Conservation (phyloP, 2,113 vertebrate genomes). For the Hemichromis elongatus region DNA sequence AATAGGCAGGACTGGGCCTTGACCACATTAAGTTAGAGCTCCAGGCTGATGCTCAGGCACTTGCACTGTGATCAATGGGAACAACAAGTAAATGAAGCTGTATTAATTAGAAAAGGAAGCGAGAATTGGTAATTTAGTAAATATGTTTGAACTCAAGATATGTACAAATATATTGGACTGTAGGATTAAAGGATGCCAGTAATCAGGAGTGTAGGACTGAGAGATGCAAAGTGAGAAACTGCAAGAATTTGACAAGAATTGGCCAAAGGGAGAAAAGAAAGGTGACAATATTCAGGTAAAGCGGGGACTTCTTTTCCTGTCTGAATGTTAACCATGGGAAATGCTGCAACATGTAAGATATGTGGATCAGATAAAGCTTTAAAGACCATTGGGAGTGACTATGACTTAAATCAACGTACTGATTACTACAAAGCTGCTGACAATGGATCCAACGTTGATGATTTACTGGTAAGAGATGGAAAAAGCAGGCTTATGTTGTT, state of each 20-base stretch:
- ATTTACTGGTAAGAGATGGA: slow-evolving; percentile 56
- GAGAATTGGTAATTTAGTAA: not conserved
- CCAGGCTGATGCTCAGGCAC: not conserved
- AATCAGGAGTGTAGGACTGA: not conserved
- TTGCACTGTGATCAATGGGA: not conserved
- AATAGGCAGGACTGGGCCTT: slow-evolving; percentile 3
- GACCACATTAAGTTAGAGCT: not conserved
- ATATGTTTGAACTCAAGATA: not conserved
- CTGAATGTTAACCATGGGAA: slow-evolving; percentile 78
- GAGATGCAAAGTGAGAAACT: not conserved
- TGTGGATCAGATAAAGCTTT: slow-evolving; percentile 76
- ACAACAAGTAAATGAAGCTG: not conserved
- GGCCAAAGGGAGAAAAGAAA: not conserved
- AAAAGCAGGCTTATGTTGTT: not conserved
- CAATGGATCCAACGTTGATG: slow-evolving; percentile 16
- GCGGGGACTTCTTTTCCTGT: not conserved
- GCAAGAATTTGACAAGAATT: not conserved
- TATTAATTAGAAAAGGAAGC: not conserved
- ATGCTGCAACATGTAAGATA: slow-evolving; percentile 78
- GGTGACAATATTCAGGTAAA: not conserved
- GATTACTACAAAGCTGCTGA: slow-evolving; percentile 74
- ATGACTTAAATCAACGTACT: slow-evolving; percentile 66
- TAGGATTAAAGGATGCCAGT: not conserved
- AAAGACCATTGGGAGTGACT: slow-evolving; percentile 59
- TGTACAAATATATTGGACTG: not conserved